A percentile compares a stretch with the other conserved stretches of the same genome.
Evolutionary conservation across 2,888 invertebrate species (phyloP).

Genomic region (Drosophila eohydei): DNA sequence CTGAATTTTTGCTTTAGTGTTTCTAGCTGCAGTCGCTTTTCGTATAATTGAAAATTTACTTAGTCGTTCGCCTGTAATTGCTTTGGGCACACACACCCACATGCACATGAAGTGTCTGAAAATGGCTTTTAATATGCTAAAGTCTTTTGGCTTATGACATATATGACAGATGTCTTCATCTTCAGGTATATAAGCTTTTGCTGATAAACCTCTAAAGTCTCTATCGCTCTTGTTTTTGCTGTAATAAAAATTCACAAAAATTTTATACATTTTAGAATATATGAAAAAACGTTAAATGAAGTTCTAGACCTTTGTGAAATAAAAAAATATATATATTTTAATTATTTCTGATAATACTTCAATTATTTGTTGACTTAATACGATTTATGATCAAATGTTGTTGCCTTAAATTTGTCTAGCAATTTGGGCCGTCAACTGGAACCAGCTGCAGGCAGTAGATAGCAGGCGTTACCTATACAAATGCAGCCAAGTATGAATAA

Average conservation of each 20-base stretch:
- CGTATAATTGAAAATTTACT: conserved; percentile 42
- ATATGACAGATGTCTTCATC: not conserved
- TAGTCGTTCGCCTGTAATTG: conserved; percentile 37
- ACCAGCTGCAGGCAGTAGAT: conserved; percentile 9
- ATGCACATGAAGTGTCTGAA: conserved; percentile 1
- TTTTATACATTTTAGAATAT: too few species aligned
- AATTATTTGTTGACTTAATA: conserved; percentile 1
- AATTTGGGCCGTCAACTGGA: conserved; percentile 11
- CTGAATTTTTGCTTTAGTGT: not conserved
- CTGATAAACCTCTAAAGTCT: not conserved
- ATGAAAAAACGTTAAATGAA: too few species aligned
- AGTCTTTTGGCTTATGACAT: not conserved
- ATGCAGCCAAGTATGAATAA: not conserved
- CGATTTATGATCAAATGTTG: not conserved
- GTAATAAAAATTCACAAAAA: too few species aligned
- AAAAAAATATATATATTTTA: not conserved
- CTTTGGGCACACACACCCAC: conserved; percentile 13
- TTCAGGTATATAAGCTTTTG: not conserved
- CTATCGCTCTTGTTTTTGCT: too few species aligned
- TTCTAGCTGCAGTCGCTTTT: conserved; percentile 11
- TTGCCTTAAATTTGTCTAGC: conserved; percentile 5
- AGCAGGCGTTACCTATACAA: conserved; percentile 3
- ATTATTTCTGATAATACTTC: not conserved
- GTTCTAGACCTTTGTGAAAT: not conserved
- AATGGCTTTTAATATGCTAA: conserved; percentile 17